Conservation (phyloP, 1,140 invertebrate genomes). For the Pteromalus puparum region DNA sequence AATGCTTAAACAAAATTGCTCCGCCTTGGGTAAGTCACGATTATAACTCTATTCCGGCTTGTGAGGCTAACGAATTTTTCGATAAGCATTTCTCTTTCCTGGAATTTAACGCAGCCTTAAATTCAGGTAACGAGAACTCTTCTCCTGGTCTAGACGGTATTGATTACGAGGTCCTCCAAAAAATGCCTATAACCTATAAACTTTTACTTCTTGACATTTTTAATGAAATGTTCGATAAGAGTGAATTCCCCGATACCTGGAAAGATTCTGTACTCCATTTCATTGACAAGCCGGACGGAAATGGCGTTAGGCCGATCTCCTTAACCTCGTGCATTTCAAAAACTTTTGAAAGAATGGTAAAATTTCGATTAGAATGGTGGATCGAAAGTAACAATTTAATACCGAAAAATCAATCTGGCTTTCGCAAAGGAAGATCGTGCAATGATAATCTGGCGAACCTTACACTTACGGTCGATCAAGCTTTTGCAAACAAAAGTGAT, state of each 20-base stretch:
- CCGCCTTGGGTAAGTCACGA: neutral
- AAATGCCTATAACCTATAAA: constrained; percentile 24
- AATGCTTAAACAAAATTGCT: constrained; percentile 1
- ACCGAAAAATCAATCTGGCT: no score
- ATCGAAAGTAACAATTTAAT: neutral
- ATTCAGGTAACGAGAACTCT: neutral
- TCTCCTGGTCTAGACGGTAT: constrained; percentile 9
- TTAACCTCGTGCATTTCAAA: constrained; percentile 48
- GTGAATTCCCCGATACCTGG: constrained; percentile 43
- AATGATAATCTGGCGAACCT: neutral
- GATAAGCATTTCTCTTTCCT: neutral
- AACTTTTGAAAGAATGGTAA: constrained; percentile 29
- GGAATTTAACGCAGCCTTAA: constrained; percentile 5
- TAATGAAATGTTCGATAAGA: constrained; percentile 42
- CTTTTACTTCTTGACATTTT: constrained; percentile 29
- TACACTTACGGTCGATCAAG: neutral
- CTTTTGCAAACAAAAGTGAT: neutral
- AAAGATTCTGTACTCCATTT: constrained; percentile 40
- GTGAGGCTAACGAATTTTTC: constrained; percentile 10
- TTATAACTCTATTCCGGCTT: neutral
- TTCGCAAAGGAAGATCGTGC: constrained; percentile 4
- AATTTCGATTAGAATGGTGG: constrained; percentile 26
- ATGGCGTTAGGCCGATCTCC: constrained; percentile 48
- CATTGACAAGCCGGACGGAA: neutral
- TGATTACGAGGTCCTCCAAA: neutral